These are phyloP conservation scores for Limanda limanda DNA, from an alignment of 2,113 vertebrate species.

Conservation along the genomic window DNA sequence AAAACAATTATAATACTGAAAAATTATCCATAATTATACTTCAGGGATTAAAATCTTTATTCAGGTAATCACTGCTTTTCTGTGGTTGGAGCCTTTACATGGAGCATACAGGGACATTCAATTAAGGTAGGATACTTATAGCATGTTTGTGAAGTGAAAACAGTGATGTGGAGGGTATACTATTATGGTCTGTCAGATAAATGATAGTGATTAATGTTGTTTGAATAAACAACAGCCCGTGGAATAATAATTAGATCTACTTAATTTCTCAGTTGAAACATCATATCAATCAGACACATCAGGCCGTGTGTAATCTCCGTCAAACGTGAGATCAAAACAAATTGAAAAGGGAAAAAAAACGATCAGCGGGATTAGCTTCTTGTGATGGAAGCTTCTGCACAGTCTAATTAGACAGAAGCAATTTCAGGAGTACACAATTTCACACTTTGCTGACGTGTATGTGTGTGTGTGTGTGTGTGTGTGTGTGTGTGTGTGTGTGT, in stretches of 20 bases:
- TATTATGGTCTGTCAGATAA: not conserved
- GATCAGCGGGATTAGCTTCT: slow-evolving; percentile 4
- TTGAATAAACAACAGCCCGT: not conserved
- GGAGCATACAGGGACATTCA: no score
- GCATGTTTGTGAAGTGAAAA: not conserved
- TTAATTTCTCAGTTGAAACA: not conserved
- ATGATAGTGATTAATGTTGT: not conserved
- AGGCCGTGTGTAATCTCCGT: slow-evolving; percentile 21
- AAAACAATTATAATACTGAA: not conserved
- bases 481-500: no score
- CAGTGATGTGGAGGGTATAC: not conserved
- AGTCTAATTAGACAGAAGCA: slow-evolving; percentile 43
- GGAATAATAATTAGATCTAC: not conserved
- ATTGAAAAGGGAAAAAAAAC: not conserved
- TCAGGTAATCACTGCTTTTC: no score
- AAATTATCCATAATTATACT: not conserved
- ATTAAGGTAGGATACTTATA: no score
- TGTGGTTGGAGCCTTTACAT: no score
- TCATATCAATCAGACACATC: not conserved
- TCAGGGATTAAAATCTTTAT: no score
- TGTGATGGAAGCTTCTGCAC: slow-evolving; percentile 22
- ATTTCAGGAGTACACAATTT: slow-evolving; percentile 26
- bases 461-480: slow-evolving; percentile 5
- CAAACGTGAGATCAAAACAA: slow-evolving; percentile 9
- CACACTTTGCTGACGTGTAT: not conserved